A percentile compares a stretch with the other conserved stretches of the same genome.
phyloP scores from a whole-genome alignment of 2,113 vertebrate species.

The Illadopsis cleaveri region DNA sequence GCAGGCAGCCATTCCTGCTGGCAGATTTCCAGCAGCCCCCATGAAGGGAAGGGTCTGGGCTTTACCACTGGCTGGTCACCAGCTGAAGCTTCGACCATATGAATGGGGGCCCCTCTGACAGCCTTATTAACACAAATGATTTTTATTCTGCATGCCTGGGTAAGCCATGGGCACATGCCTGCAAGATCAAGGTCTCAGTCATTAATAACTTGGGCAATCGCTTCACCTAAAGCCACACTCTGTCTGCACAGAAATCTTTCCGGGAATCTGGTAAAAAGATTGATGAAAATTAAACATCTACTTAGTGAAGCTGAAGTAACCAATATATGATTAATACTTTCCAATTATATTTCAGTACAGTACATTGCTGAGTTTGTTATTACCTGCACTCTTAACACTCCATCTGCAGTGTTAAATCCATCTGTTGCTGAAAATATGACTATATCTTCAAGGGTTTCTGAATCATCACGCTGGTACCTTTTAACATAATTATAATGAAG shows the following conservation, averaged over 20 bases:
- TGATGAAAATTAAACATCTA: conserved; percentile 72
- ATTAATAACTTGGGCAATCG: conserved; percentile 46
- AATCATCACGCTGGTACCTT: conserved; percentile 89
- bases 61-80: background rate
- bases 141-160: conserved; percentile 39
- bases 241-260: conserved; percentile 59
- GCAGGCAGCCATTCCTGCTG: background rate
- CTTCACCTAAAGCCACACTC: conserved; percentile 57
- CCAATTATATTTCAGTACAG: conserved; percentile 73
- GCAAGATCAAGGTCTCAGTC: conserved; percentile 50
- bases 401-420: conserved; percentile 82
- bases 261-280: conserved; percentile 66
- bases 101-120: conserved; percentile 17
- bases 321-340: conserved; percentile 72
- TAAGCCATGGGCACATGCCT: conserved; percentile 48
- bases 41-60: background rate
- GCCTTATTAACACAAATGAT: conserved; percentile 52
- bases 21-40: background rate
- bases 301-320: conserved; percentile 71
- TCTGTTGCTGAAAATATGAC: conserved; percentile 83
- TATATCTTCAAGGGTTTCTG: conserved; percentile 83
- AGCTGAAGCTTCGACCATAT: background rate
- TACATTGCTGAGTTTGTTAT: conserved; percentile 72
- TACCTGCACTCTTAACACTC: conserved; percentile 80
- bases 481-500: conserved; percentile 70